Evolutionary conservation across 2,797 vertebrate genomes (phyloP).

Genomic region (Ibycter americanus): DNA sequence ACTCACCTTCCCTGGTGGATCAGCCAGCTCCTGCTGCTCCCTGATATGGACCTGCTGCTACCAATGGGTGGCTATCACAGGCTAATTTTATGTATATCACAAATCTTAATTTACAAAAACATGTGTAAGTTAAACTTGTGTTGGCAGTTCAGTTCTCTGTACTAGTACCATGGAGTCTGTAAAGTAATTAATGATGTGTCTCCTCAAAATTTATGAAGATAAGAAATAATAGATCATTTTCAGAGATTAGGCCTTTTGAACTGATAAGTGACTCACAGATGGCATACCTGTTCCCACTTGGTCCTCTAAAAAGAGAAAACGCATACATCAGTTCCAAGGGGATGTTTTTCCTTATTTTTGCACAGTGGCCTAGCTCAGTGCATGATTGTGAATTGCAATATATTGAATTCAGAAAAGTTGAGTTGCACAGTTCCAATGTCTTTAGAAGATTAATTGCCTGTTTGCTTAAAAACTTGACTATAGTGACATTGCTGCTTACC

Average conservation of each 20-base stretch:
- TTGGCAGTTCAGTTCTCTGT: not conserved
- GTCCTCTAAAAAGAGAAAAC: not conserved
- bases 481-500: not conserved
- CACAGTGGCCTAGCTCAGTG: not conserved
- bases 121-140: not conserved
- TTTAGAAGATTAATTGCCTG: not conserved
- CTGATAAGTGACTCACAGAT: not conserved
- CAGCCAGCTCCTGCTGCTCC: not conserved
- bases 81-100: not conserved
- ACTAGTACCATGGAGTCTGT: not conserved
- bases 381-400: not conserved
- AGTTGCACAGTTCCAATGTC: not conserved
- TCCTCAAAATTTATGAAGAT: not conserved
- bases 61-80: not conserved
- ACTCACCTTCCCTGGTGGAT: not conserved
- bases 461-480: not conserved
- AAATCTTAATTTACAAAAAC: not conserved
- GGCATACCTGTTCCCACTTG: not conserved
- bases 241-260: not conserved
- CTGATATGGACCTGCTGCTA: not conserved
- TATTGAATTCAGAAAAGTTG: not conserved
- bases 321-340: not conserved
- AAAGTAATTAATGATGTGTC: not conserved
- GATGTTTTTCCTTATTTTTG: not conserved
- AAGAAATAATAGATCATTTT: not conserved